Conservation (phyloP, 2,888 invertebrate species). For the Perizoma affinitatum region DNA sequence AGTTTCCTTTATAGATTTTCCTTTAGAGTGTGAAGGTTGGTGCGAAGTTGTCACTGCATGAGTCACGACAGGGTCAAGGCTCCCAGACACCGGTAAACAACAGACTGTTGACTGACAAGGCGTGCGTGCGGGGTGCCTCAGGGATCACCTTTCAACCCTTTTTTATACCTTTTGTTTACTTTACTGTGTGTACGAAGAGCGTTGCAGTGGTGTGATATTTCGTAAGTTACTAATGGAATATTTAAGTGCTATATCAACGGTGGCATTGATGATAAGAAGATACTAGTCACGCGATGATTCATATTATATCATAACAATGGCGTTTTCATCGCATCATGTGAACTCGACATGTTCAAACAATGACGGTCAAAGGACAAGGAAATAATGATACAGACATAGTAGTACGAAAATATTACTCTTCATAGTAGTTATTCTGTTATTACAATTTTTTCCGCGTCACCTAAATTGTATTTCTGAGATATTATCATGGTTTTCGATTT, state of each 20-base stretch:
- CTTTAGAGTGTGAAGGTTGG: constrained; percentile 50
- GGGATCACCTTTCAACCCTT: constrained; percentile 45
- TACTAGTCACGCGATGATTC: background rate
- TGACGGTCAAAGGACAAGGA: constrained; percentile 3
- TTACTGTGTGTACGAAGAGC: too few species aligned
- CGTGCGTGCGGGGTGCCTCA: constrained; percentile 52
- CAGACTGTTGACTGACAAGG: constrained; percentile 33
- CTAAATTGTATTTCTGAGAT: too few species aligned
- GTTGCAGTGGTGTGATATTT: background rate
- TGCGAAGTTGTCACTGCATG: constrained; percentile 49
- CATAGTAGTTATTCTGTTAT: too few species aligned
- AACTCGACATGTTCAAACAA: constrained; percentile 12
- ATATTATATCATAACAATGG: constrained; percentile 1
- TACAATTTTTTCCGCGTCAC: too few species aligned
- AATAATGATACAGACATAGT: constrained; percentile 1
- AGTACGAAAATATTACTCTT: background rate
- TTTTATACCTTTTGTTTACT: constrained; percentile 37
- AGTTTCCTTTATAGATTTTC: constrained; percentile 48
- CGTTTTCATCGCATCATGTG: constrained; percentile 1
- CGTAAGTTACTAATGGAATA: background rate
- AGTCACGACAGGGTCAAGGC: constrained; percentile 62
- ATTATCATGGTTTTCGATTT: too few species aligned
- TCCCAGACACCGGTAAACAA: constrained; percentile 29
- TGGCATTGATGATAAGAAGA: too few species aligned
- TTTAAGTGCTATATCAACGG: too few species aligned